Conservation (phyloP, 2,113 vertebrate species). For the Anolis carolinensis region DNA sequence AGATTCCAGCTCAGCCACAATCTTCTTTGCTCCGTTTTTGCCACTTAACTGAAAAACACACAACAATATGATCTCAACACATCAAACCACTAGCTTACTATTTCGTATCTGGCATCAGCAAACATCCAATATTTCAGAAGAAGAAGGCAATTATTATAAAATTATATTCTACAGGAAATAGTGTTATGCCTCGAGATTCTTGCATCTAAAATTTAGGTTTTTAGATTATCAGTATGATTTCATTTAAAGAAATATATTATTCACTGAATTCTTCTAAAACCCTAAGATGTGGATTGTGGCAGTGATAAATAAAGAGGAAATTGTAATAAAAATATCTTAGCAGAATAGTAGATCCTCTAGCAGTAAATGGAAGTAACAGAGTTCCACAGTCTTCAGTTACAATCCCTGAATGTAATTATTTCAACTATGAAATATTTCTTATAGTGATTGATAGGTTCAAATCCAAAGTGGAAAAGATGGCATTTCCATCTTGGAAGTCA, state of each 20-base stretch:
- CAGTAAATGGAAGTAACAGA: background rate
- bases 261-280: conserved; percentile 4
- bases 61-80: background rate
- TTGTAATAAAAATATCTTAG: background rate
- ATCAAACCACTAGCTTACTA: background rate
- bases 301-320: background rate
- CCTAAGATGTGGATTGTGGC: background rate
- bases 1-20: conserved; percentile 81
- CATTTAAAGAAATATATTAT: background rate
- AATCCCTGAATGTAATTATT: background rate
- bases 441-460: background rate
- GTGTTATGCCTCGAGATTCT: background rate
- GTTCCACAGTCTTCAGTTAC: background rate
- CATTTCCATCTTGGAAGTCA: background rate
- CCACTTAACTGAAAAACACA: conserved; percentile 79
- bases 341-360: background rate
- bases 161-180: background rate
- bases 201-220: background rate
- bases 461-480: background rate
- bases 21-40: conserved; percentile 79
- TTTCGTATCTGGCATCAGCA: background rate
- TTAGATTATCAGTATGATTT: background rate
- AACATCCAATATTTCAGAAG: background rate
- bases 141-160: background rate
- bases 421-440: background rate